These are phyloP conservation scores for Phorcus lineatus DNA, from an alignment of 2,888 invertebrate species.

Conservation along the genomic window DNA sequence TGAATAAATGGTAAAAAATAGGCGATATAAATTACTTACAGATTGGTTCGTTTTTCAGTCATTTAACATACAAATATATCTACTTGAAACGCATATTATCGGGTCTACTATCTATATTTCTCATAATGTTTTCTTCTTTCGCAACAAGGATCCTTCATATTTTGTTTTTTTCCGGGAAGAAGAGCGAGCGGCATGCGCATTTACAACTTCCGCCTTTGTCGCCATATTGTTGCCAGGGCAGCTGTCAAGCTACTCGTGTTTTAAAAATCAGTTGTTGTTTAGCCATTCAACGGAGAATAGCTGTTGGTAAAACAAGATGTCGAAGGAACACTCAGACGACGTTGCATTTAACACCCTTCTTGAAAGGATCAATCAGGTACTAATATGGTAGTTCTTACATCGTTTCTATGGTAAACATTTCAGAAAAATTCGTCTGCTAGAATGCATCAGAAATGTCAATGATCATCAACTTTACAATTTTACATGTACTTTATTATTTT, in stretches of 20 bases:
- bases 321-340: conserved; percentile 58
- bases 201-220: neutral
- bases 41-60: too few species aligned
- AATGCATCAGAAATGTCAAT: neutral
- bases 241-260: neutral
- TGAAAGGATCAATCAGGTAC: conserved; percentile 62
- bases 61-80: too few species aligned
- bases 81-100: too few species aligned
- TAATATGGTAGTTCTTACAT: neutral
- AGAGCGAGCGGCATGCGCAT: conserved; percentile 21
- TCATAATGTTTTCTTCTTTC: neutral
- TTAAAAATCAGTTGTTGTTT: neutral
- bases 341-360: conserved; percentile 55
- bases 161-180: neutral
- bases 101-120: too few species aligned
- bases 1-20: too few species aligned
- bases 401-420: conserved; percentile 50
- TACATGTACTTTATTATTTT: too few species aligned
- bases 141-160: neutral
- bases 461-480: too few species aligned
- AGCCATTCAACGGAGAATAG: neutral
- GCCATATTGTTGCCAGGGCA: conserved; percentile 36
- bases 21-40: too few species aligned
- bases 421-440: neutral
- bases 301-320: conserved; percentile 49